phyloP scores from a whole-genome alignment of 2,797 vertebrate species.

The Astyanax mexicanus region DNA sequence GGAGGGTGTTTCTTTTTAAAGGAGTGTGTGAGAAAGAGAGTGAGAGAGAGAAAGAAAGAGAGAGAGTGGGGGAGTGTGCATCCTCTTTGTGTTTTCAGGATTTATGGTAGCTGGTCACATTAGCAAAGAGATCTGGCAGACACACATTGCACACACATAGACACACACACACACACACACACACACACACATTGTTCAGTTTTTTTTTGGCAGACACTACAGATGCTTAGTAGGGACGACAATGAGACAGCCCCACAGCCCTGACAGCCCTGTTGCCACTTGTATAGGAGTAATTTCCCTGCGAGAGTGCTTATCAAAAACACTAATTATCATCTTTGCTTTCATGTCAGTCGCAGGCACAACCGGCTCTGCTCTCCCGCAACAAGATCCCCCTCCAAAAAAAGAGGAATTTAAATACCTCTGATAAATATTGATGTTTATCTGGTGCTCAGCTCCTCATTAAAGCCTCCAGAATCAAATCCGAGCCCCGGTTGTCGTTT shows the following conservation, averaged over 20 bases:
- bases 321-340: slow-evolving; percentile 58
- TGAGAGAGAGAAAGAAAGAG: slow-evolving; percentile 4
- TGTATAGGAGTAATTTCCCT: slow-evolving; percentile 61
- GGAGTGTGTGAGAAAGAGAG: background rate
- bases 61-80: slow-evolving; percentile 3
- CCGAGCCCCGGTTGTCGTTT: slow-evolving; percentile 38
- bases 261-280: slow-evolving; percentile 63
- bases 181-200: slow-evolving; percentile 46
- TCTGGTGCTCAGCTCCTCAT: slow-evolving; percentile 59
- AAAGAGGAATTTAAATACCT: slow-evolving; percentile 57
- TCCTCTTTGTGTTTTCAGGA: slow-evolving; percentile 38
- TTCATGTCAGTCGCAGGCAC: slow-evolving; percentile 62
- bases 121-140: slow-evolving; percentile 38
- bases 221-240: slow-evolving; percentile 46
- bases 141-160: slow-evolving; percentile 24
- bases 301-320: slow-evolving; percentile 53
- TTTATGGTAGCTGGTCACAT: slow-evolving; percentile 49
- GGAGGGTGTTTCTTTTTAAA: slow-evolving; percentile 24
- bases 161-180: slow-evolving; percentile 40
- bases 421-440: slow-evolving; percentile 72
- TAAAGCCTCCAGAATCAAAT: slow-evolving; percentile 56
- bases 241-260: slow-evolving; percentile 58
- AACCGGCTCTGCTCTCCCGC: slow-evolving; percentile 57
- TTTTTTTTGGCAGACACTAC: slow-evolving; percentile 59
- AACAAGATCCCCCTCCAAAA: slow-evolving; percentile 46